A percentile compares a stretch with the other conserved stretches of the same genome.
These are phyloP conservation scores for Clistopyga incitator DNA, from an alignment of 2,888 invertebrate genomes.

Conservation along the genomic window DNA sequence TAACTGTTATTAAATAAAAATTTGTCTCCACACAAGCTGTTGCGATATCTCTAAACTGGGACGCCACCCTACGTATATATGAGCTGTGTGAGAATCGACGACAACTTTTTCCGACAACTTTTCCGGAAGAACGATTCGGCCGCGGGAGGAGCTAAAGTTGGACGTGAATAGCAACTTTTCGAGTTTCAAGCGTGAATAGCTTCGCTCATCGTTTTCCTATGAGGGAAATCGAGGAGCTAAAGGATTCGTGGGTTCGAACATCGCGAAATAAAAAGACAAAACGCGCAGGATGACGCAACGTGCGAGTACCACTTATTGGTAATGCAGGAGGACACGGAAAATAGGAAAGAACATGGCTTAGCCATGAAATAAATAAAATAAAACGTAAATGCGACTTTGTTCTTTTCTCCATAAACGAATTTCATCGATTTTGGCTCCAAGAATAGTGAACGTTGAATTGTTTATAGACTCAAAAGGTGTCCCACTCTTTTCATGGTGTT, in stretches of 20 bases:
- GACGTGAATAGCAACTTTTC: constrained; percentile 41
- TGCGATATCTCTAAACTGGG: constrained; percentile 20
- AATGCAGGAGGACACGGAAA: neutral
- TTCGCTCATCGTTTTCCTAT: constrained; percentile 24
- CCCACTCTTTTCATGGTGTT: neutral
- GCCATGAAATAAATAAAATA: neutral
- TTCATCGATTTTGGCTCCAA: neutral
- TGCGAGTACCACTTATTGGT: constrained; percentile 13
- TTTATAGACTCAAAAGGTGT: too few species aligned
- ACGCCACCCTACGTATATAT: neutral
- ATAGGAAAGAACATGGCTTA: neutral
- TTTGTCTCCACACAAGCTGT: constrained; percentile 47
- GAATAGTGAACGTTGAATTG: too few species aligned
- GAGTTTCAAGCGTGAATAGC: constrained; percentile 16
- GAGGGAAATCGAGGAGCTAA: constrained; percentile 19
- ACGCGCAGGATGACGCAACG: neutral
- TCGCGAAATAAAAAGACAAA: neutral
- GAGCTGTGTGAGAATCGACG: constrained; percentile 1
- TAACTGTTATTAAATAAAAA: constrained; percentile 7
- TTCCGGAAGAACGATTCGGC: constrained; percentile 34
- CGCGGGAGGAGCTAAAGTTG: constrained; percentile 34
- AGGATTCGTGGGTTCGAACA: neutral
- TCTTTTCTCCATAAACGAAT: neutral
- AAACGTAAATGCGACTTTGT: neutral
- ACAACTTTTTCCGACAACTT: constrained; percentile 49